A percentile compares a stretch with the other conserved stretches of the same genome.
Evolutionary conservation across 2,888 invertebrate species (phyloP).

Genomic region (Plutella xylostella): DNA sequence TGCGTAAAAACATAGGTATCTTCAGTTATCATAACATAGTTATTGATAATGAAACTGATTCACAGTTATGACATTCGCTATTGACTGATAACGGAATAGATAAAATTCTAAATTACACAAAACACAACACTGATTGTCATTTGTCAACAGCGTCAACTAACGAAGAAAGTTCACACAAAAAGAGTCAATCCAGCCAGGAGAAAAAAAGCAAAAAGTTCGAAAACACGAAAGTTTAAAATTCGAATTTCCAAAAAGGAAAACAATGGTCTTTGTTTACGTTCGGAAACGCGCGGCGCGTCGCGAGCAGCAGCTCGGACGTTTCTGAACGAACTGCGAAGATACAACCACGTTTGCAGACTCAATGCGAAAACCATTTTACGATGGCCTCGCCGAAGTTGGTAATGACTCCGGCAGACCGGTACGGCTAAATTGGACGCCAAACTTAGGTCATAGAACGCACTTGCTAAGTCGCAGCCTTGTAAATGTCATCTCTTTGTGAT

Average conservation of each 20-base stretch:
- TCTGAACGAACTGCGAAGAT: constrained; percentile 24
- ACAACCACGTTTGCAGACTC: not conserved
- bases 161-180: not conserved
- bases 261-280: constrained; percentile 30
- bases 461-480: not conserved
- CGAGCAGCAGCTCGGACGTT: constrained; percentile 19
- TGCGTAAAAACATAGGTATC: not conserved
- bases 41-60: not conserved
- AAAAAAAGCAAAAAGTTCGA: not conserved
- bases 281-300: constrained; percentile 19
- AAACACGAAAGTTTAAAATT: not conserved
- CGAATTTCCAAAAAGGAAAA: constrained; percentile 16
- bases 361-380: not conserved
- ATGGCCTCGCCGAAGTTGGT: constrained; percentile 5
- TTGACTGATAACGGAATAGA: not conserved
- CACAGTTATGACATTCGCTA: not conserved
- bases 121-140: not conserved
- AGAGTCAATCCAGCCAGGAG: not conserved
- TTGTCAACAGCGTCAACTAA: not conserved
- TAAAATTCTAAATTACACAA: not conserved
- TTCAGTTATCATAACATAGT: not conserved
- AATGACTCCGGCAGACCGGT: not conserved
- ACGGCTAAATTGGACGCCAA: not conserved
- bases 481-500: constrained; percentile 1
- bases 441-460: constrained; percentile 5